phyloP scores from a whole-genome alignment of 2,888 invertebrate genomes.

The Limnephilus auricula region DNA sequence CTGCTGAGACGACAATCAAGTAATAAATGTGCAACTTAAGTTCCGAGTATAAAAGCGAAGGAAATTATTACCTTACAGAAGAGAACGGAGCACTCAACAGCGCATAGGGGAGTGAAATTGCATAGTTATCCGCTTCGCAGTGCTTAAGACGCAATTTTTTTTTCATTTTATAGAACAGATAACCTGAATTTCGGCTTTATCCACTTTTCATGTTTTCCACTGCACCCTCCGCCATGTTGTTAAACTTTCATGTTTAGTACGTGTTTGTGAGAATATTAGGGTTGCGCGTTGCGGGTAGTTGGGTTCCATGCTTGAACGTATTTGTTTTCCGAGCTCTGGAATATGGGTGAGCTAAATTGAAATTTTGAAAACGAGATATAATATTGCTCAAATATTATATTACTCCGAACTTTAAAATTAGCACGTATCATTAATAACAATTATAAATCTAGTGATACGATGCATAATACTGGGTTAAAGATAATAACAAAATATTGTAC shows the following conservation, averaged over 20 bases:
- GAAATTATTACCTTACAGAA: neutral
- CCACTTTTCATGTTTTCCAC: constrained; percentile 29
- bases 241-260: constrained; percentile 9
- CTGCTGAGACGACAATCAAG: neutral
- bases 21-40: constrained; percentile 9
- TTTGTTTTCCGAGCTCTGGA: neutral
- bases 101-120: neutral
- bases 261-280: constrained; percentile 20
- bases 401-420: neutral
- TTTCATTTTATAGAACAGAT: constrained; percentile 41
- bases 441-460: no score
- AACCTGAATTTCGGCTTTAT: constrained; percentile 54
- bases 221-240: constrained; percentile 28
- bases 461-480: no score
- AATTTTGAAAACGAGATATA: neutral
- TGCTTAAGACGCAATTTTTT: constrained; percentile 25
- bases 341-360: neutral
- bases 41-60: neutral
- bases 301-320: neutral
- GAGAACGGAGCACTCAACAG: constrained; percentile 13
- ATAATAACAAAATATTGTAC: no score
- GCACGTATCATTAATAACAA: neutral
- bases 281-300: neutral
- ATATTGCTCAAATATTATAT: neutral
- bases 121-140: neutral